Conservation (phyloP, 1,140 invertebrate genomes). For the Radopholus similis region DNA sequence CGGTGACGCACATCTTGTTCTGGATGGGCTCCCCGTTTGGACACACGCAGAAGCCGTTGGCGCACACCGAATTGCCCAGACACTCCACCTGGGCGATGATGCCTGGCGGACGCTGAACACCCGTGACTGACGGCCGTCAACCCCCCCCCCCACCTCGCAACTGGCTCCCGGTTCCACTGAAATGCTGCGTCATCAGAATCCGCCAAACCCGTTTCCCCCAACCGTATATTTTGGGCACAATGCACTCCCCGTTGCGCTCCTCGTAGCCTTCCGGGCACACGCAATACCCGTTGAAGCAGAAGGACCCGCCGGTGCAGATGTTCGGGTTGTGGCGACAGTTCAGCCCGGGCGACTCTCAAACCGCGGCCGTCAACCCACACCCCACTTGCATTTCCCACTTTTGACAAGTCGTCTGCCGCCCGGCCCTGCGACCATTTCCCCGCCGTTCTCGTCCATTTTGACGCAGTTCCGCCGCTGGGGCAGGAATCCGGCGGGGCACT, state of each 20-base stretch:
- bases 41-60: conserved; percentile 44
- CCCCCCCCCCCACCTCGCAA: conserved; percentile 35
- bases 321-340: conserved; percentile 38
- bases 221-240: conserved; percentile 43
- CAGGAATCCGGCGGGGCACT: conserved; percentile 38
- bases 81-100: conserved; percentile 10
- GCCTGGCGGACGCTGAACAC: background rate
- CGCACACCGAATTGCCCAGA: conserved; percentile 44
- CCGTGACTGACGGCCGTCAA: no score
- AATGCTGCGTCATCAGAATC: background rate
- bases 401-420: conserved; percentile 26
- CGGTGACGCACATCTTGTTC: conserved; percentile 44
- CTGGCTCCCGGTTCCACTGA: conserved; percentile 38
- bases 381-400: conserved; percentile 19
- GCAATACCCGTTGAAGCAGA: conserved; percentile 45
- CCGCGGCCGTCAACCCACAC: background rate
- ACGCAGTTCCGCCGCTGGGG: conserved; percentile 21
- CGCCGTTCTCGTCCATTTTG: background rate
- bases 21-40: conserved; percentile 46
- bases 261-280: conserved; percentile 42
- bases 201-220: background rate
- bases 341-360: conserved; percentile 34
- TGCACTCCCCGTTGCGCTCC: conserved; percentile 38
- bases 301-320: conserved; percentile 41
- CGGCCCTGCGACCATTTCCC: background rate